Evolutionary conservation across 2,113 vertebrate species (phyloP), one percentile per base, ranked within the genome.

Genomic region (Cervus canadensis): DNA sequence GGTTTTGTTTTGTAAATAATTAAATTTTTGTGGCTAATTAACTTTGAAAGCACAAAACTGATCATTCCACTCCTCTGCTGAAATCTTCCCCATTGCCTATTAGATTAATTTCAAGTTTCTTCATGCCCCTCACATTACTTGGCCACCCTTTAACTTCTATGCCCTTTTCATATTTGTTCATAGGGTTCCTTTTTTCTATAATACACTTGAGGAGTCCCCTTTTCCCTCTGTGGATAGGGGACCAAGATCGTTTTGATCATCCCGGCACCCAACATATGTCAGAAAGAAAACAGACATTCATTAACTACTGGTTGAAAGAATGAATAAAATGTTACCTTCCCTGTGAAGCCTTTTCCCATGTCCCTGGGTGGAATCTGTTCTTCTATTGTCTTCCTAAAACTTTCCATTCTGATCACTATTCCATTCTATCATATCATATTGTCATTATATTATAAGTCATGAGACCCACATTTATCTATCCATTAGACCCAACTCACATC

Each of bases 11-110:
- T 92, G 90, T 40, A 79, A 84, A 11, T 82, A 82, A 74, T 95
- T 82, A 97, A 87, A 88, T 94, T 26, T 94, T 56, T 85, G 60
- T 89, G 45, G 45, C 40, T 96, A 93, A 95, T 86, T 96, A 94
- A 96, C 89, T 81, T 87, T 95, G 59, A 97, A 92, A 91, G 57
- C 19, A 86, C 57, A 67, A 79, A 92, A 84, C 25, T 62, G 71
- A 92, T 87, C 50, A 62, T 30, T 14, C 64, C 50, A 30, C 21
- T 83, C 60, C 45, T 30, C 30, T 90, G 26, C 74, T 89, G 54
- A 91, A 88, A n/a, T 60, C 26, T 48, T 95, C 85, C 54, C 74
- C 19, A 6, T 17, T 88, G 76, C 76, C 50, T 78, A 9, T 59
- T 76, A 40, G 85, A 93, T 96, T 83, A 92, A 85, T 25, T 84